These are phyloP conservation scores for Spheniscus mendiculus DNA, from an alignment of 2,113 vertebrate genomes.

Conservation along the genomic window DNA sequence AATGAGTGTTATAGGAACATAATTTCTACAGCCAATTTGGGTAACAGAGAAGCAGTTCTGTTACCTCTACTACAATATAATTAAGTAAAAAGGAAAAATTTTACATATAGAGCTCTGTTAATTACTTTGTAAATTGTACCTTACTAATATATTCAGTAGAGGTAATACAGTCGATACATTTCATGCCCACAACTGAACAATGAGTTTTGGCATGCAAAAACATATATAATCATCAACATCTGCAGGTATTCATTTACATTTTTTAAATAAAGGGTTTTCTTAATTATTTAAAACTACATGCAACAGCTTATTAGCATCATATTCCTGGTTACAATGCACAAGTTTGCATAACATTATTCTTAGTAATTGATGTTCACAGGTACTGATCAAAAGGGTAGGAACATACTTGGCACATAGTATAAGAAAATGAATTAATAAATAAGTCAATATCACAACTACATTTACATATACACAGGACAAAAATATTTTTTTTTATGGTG, in stretches of 20 bases:
- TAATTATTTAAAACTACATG: constrained; percentile 75
- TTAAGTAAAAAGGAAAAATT: constrained; percentile 81
- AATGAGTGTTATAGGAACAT: constrained; percentile 80
- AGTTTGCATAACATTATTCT: constrained; percentile 74
- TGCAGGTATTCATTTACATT: constrained; percentile 78
- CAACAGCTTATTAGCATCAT: constrained; percentile 74
- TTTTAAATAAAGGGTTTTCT: constrained; percentile 74
- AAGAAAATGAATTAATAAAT: constrained; percentile 55
- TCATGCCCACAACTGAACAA: constrained; percentile 83
- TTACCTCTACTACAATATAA: constrained; percentile 77
- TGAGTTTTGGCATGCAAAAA: constrained; percentile 85
- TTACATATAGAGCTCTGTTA: constrained; percentile 84
- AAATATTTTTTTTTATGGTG: background rate
- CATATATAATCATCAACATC: constrained; percentile 72
- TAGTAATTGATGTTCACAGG: constrained; percentile 37
- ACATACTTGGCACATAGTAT: background rate
- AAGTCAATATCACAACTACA: constrained; percentile 30
- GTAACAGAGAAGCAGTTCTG: constrained; percentile 77
- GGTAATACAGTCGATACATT: constrained; percentile 76
- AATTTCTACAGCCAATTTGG: constrained; percentile 82
- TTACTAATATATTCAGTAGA: constrained; percentile 82
- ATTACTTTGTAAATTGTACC: constrained; percentile 81
- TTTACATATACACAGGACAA: constrained; percentile 48
- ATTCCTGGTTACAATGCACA: constrained; percentile 71
- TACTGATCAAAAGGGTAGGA: constrained; percentile 18